These are phyloP conservation scores for Fissipunctia ypsillon DNA, from an alignment of 2,888 invertebrate species.

Conservation along the genomic window DNA sequence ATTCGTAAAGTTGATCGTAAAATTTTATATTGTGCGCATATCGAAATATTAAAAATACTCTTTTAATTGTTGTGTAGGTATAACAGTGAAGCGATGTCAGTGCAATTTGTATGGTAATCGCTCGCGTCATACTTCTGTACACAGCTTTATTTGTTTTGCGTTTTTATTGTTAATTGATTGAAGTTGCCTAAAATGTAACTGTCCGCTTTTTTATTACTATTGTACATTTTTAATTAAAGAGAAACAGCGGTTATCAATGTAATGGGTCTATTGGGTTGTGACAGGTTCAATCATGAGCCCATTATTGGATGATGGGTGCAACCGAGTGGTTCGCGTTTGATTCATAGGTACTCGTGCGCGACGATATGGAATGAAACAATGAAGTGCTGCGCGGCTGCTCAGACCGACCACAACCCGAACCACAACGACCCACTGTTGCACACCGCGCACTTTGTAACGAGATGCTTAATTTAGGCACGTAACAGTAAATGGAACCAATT, in stretches of 20 bases:
- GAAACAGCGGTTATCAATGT: constrained; percentile 42
- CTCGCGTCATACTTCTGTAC: constrained; percentile 50
- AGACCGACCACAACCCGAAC: background rate
- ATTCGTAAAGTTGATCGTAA: constrained; percentile 51
- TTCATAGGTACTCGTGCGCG: constrained; percentile 25
- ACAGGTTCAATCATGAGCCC: constrained; percentile 1
- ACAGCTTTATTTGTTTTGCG: constrained; percentile 50
- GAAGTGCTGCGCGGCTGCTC: constrained; percentile 11
- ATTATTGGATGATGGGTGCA: constrained; percentile 41
- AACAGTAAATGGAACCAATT: constrained; percentile 34
- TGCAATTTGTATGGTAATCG: constrained; percentile 67
- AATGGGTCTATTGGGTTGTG: constrained; percentile 24
- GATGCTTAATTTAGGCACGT: constrained; percentile 30
- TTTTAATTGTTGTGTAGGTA: constrained; percentile 43
- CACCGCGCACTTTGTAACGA: constrained; percentile 23
- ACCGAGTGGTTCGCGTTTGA: constrained; percentile 31
- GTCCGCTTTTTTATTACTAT: constrained; percentile 43
- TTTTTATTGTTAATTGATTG: constrained; percentile 63
- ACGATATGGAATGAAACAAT: constrained; percentile 42
- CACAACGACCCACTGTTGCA: constrained; percentile 18
- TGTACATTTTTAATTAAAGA: constrained; percentile 53
- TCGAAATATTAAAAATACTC: constrained; percentile 60
- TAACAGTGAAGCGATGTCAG: constrained; percentile 5
- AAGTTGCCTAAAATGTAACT: constrained; percentile 39
- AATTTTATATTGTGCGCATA: constrained; percentile 57